A percentile compares a stretch with the other conserved stretches of the same genome.
Evolutionary conservation across 1,140 invertebrate genomes (phyloP).

Genomic region (Hycleus cichorii): DNA sequence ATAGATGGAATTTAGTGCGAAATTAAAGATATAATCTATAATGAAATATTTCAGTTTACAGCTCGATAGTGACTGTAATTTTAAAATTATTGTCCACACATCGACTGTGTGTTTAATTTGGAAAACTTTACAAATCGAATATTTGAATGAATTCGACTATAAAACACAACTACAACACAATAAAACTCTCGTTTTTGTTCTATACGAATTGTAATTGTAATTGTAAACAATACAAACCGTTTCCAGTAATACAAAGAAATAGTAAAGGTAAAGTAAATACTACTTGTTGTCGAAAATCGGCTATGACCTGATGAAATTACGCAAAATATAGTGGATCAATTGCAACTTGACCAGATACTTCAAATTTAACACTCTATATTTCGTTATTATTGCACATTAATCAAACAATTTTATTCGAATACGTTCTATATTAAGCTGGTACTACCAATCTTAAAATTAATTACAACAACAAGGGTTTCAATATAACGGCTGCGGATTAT

Average conservation of each 20-base stretch:
- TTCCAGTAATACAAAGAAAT: too few relatives aligned
- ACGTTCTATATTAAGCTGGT: slow-evolving; percentile 2
- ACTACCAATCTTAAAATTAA: slow-evolving; percentile 13
- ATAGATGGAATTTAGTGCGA: neutral
- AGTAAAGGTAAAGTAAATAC: too few relatives aligned
- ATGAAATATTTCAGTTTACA: neutral
- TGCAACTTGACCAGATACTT: too few relatives aligned
- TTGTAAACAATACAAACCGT: too few relatives aligned
- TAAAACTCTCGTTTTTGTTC: neutral
- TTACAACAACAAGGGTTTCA: neutral
- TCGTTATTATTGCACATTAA: neutral
- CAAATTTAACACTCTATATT: too few relatives aligned
- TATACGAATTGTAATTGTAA: too few relatives aligned
- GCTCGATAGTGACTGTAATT: too few relatives aligned
- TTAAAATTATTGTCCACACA: too few relatives aligned
- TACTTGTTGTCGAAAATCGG: too few relatives aligned
- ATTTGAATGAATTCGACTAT: neutral
- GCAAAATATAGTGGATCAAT: too few relatives aligned
- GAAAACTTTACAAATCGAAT: neutral
- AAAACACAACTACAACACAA: neutral
- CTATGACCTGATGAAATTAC: too few relatives aligned
- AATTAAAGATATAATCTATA: neutral
- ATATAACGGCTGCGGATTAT: too few relatives aligned
- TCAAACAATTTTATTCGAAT: slow-evolving; percentile 3
- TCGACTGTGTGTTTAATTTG: neutral